Base-by-base conservation (phyloP, 2,797 vertebrate species). In the Neomorphus geoffroyi region DNA sequence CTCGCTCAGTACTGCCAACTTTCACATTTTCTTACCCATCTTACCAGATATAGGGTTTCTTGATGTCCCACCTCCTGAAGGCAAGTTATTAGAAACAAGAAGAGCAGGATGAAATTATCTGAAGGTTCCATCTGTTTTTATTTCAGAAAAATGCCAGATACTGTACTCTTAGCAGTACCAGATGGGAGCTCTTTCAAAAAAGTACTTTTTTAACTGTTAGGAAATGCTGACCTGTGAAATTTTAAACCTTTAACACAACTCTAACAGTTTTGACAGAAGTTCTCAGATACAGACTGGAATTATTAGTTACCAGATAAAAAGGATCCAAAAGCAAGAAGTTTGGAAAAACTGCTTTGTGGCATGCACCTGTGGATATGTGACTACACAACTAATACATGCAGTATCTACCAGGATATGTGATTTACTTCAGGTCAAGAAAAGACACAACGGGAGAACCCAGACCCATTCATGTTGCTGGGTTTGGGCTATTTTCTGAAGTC, bases 301-400 rank as follows among this genome's bases (percentile, higher is more conserved):
- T 23, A 18, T 9, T 79, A 33, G 18, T 72, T n/a, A 87, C 22
- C 15, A 86, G 65, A 67, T 15, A 80, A 92, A 95, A 86, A 26
- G 6, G 12, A 67, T 67, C 24, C 27, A 18, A 78, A 66, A 60
- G 18, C 7, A 74, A 89, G 14, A 30, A 4, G 7, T 77, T 39
- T 56, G 21, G 24, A 80, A 87, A 56, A 92, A 64, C 17, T 84
- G 9, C 24, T 90, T 84, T 65, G 11, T 37, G 21, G 4, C 21
- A 64, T 0, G 0, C 16, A 43, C 19, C 53, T 73, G 10, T 54
- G 27, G 26, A 26, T 72, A 57, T 0, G 1, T 30, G 26, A n/a
- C 66, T 82, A 77, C 16, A 53, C 32, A 37, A 53, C 10, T 51
- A 75, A 1, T 15, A 72, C 57, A 27, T 58, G 13, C n/a, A 84